phyloP scores from a whole-genome alignment of 2,888 invertebrate species.

The Resseliella maxima region DNA sequence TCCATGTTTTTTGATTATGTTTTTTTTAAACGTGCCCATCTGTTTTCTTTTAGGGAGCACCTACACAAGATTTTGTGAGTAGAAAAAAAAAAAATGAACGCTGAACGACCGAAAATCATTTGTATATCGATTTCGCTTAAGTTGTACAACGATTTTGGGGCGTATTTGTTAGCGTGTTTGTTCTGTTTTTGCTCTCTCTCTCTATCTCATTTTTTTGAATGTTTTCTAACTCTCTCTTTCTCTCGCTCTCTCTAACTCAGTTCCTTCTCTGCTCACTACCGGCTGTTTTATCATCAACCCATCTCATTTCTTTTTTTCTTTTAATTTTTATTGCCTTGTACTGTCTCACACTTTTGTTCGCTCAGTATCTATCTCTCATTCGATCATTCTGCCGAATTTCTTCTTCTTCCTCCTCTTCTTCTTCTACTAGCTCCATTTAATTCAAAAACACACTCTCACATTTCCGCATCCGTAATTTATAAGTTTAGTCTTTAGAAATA shows the following conservation, averaged over 20 bases:
- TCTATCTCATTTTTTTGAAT: constrained; percentile 15
- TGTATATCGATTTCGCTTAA: background rate
- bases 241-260: background rate
- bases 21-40: constrained; percentile 5
- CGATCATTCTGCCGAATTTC: background rate
- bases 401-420: background rate
- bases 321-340: background rate
- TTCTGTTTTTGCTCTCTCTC: constrained; percentile 27
- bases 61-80: constrained; percentile 69
- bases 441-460: background rate
- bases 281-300: background rate
- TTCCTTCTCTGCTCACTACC: background rate
- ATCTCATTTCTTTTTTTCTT: background rate
- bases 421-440: background rate
- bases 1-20: constrained; percentile 33
- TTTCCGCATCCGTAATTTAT: background rate
- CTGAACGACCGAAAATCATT: background rate
- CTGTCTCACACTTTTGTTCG: background rate
- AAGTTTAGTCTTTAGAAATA: too few species aligned
- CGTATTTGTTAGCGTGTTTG: constrained; percentile 32
- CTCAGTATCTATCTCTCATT: background rate
- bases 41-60: constrained; percentile 66
- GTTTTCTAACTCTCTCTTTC: background rate
- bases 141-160: background rate
- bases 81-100: constrained; percentile 63